phyloP scores from a whole-genome alignment of 2,113 vertebrate genomes.

The Tyto alba region DNA sequence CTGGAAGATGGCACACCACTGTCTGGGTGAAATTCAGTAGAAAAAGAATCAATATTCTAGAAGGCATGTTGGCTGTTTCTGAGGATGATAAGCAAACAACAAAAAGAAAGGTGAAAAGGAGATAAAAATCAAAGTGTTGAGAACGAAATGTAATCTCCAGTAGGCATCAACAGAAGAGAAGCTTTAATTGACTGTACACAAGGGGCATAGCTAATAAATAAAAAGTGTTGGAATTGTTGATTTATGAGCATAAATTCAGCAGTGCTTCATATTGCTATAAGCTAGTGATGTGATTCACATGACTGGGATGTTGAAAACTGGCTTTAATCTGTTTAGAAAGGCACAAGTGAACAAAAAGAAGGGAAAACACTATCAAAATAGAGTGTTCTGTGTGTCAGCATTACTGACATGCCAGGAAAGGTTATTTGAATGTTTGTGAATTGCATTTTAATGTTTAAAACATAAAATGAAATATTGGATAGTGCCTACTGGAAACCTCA shows the following conservation, averaged over 20 bases:
- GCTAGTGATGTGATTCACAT: not conserved
- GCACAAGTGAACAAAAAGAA: not conserved
- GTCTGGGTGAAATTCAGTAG: not conserved
- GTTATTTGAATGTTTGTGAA: not conserved
- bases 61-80: not conserved
- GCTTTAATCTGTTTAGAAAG: not conserved
- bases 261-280: not conserved
- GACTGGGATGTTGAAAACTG: slow-evolving; percentile 6
- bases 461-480: not conserved
- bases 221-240: not conserved
- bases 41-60: not conserved
- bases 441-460: not conserved
- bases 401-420: not conserved
- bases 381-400: not conserved
- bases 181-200: not conserved
- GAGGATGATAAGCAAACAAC: not conserved
- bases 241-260: slow-evolving; percentile 13
- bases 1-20: not conserved
- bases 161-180: not conserved
- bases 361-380: not conserved
- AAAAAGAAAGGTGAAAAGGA: not conserved
- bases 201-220: not conserved
- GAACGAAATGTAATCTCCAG: not conserved
- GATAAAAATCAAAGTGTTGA: not conserved
- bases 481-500: not conserved